These are phyloP conservation scores for Gallinago stenura DNA, from an alignment of 2,797 vertebrate genomes.

Conservation along the genomic window DNA sequence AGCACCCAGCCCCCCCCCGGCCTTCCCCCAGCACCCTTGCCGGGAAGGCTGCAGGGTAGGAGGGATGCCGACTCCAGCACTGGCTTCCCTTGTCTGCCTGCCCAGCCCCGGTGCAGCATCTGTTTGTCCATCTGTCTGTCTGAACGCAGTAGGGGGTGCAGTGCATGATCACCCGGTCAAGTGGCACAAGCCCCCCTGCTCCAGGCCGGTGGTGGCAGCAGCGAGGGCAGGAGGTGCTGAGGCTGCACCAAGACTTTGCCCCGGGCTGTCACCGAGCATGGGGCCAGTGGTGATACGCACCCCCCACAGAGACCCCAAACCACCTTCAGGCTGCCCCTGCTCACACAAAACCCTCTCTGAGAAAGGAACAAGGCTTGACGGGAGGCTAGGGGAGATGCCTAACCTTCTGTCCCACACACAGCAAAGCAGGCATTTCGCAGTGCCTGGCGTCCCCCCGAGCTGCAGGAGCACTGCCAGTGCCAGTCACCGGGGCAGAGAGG, in stretches of 20 bases:
- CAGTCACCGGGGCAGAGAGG: neutral
- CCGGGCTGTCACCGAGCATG: rapidly evolving
- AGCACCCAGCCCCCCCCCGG: rapidly evolving
- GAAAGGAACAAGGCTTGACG: neutral
- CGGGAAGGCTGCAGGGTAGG: rapidly evolving
- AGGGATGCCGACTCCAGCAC: neutral
- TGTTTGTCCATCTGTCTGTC: rapidly evolving
- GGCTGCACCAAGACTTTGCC: neutral
- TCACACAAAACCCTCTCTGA: neutral
- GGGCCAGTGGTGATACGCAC: rapidly evolving
- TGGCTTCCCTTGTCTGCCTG: rapidly evolving
- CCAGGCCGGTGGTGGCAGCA: rapidly evolving
- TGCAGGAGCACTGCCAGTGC: neutral
- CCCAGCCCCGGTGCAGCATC: neutral
- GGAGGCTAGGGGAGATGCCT: neutral
- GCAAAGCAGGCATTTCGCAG: rapidly evolving
- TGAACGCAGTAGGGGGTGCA: neutral
- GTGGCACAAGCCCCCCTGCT: rapidly evolving
- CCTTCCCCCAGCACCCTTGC: neutral
- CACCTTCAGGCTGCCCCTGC: neutral
- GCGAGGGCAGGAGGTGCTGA: neutral
- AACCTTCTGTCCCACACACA: rapidly evolving
- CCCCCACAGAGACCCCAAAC: neutral
- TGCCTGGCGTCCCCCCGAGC: neutral
- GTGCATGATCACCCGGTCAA: rapidly evolving